phyloP scores from a whole-genome alignment of 2,113 vertebrate genomes.

The Microtus montanus region DNA sequence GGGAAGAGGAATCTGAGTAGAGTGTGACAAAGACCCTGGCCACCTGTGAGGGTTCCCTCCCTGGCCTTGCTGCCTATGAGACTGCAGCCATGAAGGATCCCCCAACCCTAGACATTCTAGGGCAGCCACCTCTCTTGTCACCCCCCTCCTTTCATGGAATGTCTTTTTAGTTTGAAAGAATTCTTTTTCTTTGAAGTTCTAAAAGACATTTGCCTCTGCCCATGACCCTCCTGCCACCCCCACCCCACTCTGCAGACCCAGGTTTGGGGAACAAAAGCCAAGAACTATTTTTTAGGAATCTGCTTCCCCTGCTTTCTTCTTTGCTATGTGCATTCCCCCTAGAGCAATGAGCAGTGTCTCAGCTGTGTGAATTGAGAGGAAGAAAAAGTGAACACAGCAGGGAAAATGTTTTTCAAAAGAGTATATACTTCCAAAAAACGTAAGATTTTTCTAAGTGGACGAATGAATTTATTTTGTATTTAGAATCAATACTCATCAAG shows the following conservation, averaged over 20 bases:
- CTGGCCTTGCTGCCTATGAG: background rate
- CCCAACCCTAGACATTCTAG: too few relatives aligned
- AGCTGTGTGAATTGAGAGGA: background rate
- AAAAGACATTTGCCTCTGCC: conserved; percentile 11
- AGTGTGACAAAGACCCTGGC: background rate
- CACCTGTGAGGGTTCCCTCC: background rate
- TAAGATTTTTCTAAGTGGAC: conserved; percentile 22
- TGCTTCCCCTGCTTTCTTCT: background rate
- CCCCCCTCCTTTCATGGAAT: background rate
- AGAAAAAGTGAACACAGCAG: background rate
- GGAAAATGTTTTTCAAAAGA: background rate
- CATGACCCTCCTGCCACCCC: background rate
- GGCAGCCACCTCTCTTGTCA: background rate
- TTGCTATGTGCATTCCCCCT: background rate
- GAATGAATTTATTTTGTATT: conserved; percentile 41
- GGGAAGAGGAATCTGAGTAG: background rate
- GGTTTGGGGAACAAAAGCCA: conserved; percentile 24
- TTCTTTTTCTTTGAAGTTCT: conserved; percentile 41
- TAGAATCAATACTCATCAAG: conserved; percentile 48
- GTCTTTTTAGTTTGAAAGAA: conserved; percentile 44
- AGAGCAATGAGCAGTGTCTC: background rate
- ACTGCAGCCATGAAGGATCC: background rate
- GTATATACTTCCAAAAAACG: background rate
- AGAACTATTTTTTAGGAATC: conserved; percentile 42
- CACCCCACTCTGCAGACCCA: background rate